These are phyloP conservation scores for Aotus griseimembra DNA, from an alignment of 2,797 vertebrate species.

Conservation along the genomic window DNA sequence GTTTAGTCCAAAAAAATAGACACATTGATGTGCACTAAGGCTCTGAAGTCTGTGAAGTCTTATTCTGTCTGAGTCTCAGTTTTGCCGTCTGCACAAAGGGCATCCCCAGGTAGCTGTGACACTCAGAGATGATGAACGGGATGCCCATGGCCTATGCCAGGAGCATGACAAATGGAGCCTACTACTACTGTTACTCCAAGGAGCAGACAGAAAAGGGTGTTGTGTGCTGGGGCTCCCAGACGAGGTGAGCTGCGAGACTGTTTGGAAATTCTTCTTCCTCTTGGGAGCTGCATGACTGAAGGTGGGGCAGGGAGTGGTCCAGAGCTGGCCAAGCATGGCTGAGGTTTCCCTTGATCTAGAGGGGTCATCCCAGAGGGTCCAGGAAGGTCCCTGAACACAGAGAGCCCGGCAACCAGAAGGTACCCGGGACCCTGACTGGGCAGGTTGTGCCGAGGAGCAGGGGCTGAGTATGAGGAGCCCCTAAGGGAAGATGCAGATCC, in stretches of 20 bases:
- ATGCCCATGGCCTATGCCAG: fast-evolving
- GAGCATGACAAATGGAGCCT: background rate
- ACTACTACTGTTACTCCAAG: too few relatives aligned
- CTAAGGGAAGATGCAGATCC: background rate
- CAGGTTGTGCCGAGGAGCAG: background rate
- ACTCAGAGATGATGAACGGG: background rate
- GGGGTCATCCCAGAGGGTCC: background rate
- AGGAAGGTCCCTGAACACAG: background rate
- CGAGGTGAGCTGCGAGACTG: background rate
- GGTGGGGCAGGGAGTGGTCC: background rate
- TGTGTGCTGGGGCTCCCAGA: background rate
- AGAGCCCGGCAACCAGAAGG: background rate
- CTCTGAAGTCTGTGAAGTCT: background rate
- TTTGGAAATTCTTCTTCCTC: background rate
- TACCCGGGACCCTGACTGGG: background rate
- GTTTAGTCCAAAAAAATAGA: background rate
- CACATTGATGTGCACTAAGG: fast-evolving
- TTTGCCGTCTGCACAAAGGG: background rate
- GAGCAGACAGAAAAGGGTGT: background rate
- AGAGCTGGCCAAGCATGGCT: background rate
- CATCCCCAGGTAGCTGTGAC: background rate
- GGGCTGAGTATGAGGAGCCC: background rate
- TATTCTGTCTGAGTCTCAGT: background rate
- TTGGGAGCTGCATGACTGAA: background rate
- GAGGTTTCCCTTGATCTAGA: background rate